These are phyloP conservation scores for Drosophila niveifrons DNA, from an alignment of 2,888 invertebrate species.

Conservation along the genomic window DNA sequence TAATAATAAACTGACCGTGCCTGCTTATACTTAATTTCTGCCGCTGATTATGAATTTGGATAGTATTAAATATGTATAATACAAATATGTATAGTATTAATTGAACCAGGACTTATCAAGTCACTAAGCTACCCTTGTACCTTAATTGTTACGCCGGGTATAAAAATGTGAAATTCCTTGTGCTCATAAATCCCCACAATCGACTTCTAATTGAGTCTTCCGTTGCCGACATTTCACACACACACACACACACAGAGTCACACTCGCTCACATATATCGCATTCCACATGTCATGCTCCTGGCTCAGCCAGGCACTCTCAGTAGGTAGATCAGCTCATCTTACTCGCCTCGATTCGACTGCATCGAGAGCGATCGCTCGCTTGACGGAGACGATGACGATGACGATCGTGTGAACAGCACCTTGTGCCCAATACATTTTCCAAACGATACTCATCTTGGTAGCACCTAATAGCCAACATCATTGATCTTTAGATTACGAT, in stretches of 20 bases:
- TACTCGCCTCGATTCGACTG: conserved; percentile 25
- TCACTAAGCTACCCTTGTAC: not conserved
- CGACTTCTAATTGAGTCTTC: conserved; percentile 78
- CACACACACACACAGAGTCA: conserved; percentile 6
- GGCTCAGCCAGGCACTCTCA: conserved; percentile 1
- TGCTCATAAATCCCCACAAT: conserved; percentile 72
- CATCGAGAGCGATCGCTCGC: conserved; percentile 34
- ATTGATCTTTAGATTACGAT: conserved; percentile 44
- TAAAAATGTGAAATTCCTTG: conserved; percentile 72
- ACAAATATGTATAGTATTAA: no score
- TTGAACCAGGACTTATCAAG: not conserved
- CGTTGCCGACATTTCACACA: conserved; percentile 51
- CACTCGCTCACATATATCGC: conserved; percentile 39
- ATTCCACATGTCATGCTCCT: conserved; percentile 74
- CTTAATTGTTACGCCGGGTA: not conserved
- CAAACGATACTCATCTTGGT: conserved; percentile 67
- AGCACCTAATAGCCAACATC: conserved; percentile 44
- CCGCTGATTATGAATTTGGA: no score
- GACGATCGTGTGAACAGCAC: conserved; percentile 80
- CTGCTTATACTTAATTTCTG: no score
- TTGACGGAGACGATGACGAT: conserved; percentile 10
- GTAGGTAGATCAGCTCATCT: conserved; percentile 55
- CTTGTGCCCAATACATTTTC: conserved; percentile 58
- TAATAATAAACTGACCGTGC: no score
- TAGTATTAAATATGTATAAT: no score